These are phyloP conservation scores for Furnarius figulus DNA, from an alignment of 2,113 vertebrate genomes.

Conservation along the genomic window DNA sequence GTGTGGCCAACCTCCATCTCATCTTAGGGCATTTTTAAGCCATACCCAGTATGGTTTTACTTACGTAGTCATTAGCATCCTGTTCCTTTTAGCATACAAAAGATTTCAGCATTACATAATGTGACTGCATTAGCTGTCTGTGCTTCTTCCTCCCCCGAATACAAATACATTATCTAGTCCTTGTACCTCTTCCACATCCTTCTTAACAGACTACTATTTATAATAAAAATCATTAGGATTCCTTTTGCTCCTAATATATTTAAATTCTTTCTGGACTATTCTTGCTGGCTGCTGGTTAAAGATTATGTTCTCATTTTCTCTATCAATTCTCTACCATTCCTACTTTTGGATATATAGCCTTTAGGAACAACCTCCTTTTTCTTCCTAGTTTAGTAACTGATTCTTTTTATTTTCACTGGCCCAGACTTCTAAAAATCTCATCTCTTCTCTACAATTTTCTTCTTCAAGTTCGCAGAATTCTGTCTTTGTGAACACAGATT, in stretches of 20 bases:
- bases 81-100: not conserved
- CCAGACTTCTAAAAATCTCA: not conserved
- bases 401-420: not conserved
- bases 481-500: not conserved
- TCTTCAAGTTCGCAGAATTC: not conserved
- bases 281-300: not conserved
- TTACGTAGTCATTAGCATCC: not conserved
- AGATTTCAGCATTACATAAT: not conserved
- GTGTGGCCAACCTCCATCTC: not conserved
- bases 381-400: not conserved
- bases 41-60: not conserved
- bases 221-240: constrained; percentile 3
- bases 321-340: not conserved
- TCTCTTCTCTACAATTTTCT: not conserved
- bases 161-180: not conserved
- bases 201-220: not conserved
- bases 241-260: not conserved
- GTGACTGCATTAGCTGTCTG: not conserved
- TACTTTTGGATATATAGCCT: not conserved
- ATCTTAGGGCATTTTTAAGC: not conserved
- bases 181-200: not conserved
- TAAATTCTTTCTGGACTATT: not conserved
- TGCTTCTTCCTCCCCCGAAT: not conserved
- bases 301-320: not conserved
- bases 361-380: not conserved